Evolutionary conservation across 2,888 invertebrate species (phyloP), one percentile per base, ranked within the genome.

Genomic region (Ornithoptera alexandrae): DNA sequence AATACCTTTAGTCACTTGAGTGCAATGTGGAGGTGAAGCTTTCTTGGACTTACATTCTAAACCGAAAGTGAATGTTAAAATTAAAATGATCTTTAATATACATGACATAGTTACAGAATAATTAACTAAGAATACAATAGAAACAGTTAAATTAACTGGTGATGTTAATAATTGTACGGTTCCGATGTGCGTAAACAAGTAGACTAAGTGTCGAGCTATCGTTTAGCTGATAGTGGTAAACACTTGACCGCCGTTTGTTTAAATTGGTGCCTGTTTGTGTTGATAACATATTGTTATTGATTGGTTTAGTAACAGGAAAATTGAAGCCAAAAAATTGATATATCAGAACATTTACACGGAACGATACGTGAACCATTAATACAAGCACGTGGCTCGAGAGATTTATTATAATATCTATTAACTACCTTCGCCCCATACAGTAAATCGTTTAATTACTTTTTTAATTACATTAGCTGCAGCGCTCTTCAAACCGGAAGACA

Each of bases 1-100:
- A 50, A 50, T 78, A 86, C 88, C 85, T 84, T 88, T 88, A 1
- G 84, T 79, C 3, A 88, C 74, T 72, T 82, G 82, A 18, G 88
- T 88, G 68, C 88, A 88, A 73, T 88, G 88, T 5, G 88, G 88
- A 12, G 88, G 88, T 17, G 77, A 75, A 60, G 64, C 72, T 59
- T 74, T 79, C 60, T 75, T 79, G 30, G 73, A 71, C 65, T 77
- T 78, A 53, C 73, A 79, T 62, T 74, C 68, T 18, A 73, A 68
- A 60, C 74, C 65, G 20, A 67, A 67, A 46, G 74, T 39, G 17
- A 74, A 63, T 30, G 72, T 64, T 46, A 76, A 62, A n/a, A 70
- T 56, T 2, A 70, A 42, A 59, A 70, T 53, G n/a, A 22, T 53
- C 0, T 39, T 46, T 5, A 24, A 50, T 1, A 70, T 17, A 0